A percentile compares a stretch with the other conserved stretches of the same genome.
phyloP scores from a whole-genome alignment of 2,888 invertebrate genomes.

The Meandrusa payeni region DNA sequence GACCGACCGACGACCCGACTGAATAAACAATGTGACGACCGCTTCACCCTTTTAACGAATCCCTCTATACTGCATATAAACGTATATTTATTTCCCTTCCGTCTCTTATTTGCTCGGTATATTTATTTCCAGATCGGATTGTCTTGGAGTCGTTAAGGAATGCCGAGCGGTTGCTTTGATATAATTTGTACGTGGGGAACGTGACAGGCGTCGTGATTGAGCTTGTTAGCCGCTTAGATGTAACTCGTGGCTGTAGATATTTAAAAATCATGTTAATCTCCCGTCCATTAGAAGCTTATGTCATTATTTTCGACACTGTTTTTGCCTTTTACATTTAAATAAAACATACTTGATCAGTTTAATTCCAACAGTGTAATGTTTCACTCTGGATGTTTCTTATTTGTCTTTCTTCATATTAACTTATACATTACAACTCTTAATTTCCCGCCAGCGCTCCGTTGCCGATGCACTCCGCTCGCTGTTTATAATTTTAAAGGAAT shows the following conservation, averaged over 20 bases:
- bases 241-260: constrained; percentile 6
- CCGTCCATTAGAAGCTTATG: constrained; percentile 1
- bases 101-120: constrained; percentile 44
- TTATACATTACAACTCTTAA: too few species aligned
- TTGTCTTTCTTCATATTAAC: too few species aligned
- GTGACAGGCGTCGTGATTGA: constrained; percentile 23
- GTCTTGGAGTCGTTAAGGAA: constrained; percentile 29
- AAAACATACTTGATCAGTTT: too few species aligned
- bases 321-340: too few species aligned
- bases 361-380: too few species aligned
- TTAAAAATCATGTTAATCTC: constrained; percentile 3
- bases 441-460: too few species aligned
- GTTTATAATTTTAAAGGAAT: too few species aligned
- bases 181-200: constrained; percentile 25
- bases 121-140: constrained; percentile 34
- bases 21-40: constrained; percentile 77
- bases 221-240: constrained; percentile 19
- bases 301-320: neutral
- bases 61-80: constrained; percentile 36
- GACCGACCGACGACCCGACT: constrained; percentile 56
- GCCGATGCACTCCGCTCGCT: too few species aligned
- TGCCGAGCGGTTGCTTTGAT: constrained; percentile 23
- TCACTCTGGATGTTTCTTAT: too few species aligned
- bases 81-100: constrained; percentile 20
- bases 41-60: constrained; percentile 75